Conservation (phyloP, 2,888 invertebrate genomes). For the Drosophila ezoana region DNA sequence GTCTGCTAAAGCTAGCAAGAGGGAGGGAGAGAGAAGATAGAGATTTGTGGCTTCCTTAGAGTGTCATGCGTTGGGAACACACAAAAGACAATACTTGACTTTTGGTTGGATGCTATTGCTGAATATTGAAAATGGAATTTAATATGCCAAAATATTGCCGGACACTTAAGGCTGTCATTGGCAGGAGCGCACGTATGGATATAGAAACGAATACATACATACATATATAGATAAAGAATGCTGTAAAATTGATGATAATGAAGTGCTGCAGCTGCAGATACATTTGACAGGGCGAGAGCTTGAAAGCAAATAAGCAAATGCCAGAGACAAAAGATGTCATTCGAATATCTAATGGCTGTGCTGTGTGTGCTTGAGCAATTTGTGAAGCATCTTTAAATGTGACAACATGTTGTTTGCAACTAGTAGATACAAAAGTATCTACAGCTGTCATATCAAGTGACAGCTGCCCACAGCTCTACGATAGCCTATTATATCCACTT, state of each 20-base stretch:
- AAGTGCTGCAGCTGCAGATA: conserved; percentile 67
- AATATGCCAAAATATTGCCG: conserved; percentile 68
- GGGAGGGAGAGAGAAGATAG: background rate
- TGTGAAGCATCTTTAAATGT: conserved; percentile 65
- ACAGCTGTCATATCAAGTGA: conserved; percentile 63
- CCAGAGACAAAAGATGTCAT: conserved; percentile 58
- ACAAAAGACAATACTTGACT: conserved; percentile 47
- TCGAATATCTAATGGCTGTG: conserved; percentile 41
- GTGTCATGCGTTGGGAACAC: conserved; percentile 30
- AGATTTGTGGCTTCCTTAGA: conserved; percentile 33
- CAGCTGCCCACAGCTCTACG: conserved; percentile 32
- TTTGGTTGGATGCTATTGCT: conserved; percentile 28
- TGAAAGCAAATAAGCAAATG: conserved; percentile 67
- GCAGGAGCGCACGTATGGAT: conserved; percentile 37
- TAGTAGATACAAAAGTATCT: conserved; percentile 65
- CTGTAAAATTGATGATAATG: conserved; percentile 65
- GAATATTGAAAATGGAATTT: conserved; percentile 55
- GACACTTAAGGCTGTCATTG: conserved; percentile 66
- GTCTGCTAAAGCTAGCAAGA: background rate
- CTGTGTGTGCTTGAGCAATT: conserved; percentile 57
- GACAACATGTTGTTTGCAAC: conserved; percentile 55
- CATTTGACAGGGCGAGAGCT: conserved; percentile 66
- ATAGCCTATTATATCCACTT: conserved; percentile 34
- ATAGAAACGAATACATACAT: conserved; percentile 2
- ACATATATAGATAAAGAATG: conserved; percentile 13